Base-by-base conservation (phyloP, 2,797 vertebrate species). In the Tangara arthus region DNA sequence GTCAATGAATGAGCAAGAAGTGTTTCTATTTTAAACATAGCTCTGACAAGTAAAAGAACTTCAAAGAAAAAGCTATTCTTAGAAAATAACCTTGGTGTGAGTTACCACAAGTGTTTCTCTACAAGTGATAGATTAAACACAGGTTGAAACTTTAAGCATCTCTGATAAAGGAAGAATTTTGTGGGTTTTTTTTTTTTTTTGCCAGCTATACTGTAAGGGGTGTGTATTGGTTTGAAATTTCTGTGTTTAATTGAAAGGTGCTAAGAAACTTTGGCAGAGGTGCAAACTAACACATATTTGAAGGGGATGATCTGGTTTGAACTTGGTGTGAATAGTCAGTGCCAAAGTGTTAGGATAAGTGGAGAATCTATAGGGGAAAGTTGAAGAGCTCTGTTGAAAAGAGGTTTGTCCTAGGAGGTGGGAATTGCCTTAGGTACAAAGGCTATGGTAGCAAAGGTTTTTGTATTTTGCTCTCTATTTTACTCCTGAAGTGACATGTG, bases 1-100 rank as follows among this genome's bases (percentile, higher is more conserved):
- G 95, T 94, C 91, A 90, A 91, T 95, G 95, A 94, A 94, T 41
- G 79, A 96, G 61, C 72, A 93, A 95, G 94, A 91, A 96, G 90
- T 86, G 87, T 76, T 95, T 90, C 95, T 95, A 90, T 96, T 96
- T 96, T 81, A 87, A 91, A 63, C 85, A 75, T n/a, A 72, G 49
- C 47, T 96, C 73, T 93, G 76, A 88, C 87, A 94, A 95, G 89
- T 78, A 78, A 55, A 93, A 94, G 69, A 94, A 78, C 65, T 88
- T 93, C 65, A 94, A 81, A 91, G 65, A 69, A 83, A 83, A 68
- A 81, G 61, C 88, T 78, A 27, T 86, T 94, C 50, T 15, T 81
- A 78, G 89, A 78, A 90, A 90, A 91, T 94, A 94, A 88, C 85
- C 69, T 93, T 65, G 72, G 85, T 87, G 61, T 91, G 80, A 90